Conservation (phyloP, 1,140 invertebrate species). For the Euwallacea similis region DNA sequence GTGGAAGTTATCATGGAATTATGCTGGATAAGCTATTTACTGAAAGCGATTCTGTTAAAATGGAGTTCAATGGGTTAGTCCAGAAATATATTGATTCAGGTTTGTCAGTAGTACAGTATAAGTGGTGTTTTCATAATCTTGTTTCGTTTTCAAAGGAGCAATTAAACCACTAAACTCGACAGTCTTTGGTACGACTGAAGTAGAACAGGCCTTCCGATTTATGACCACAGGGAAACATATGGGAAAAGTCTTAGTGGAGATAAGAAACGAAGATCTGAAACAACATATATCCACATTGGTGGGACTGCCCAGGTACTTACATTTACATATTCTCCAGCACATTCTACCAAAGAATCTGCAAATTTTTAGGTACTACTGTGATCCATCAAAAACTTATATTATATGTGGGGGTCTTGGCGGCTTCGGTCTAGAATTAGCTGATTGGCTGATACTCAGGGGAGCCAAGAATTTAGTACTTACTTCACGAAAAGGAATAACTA, state of each 20-base stretch:
- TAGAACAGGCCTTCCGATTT: constrained; percentile 69
- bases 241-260: constrained; percentile 78
- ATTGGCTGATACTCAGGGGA: constrained; percentile 84
- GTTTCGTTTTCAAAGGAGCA: constrained; percentile 72
- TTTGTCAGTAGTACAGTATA: constrained; percentile 12
- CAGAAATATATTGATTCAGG: constrained; percentile 59
- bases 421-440: constrained; percentile 85
- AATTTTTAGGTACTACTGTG: constrained; percentile 41
- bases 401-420: constrained; percentile 81
- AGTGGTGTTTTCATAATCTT: background rate
- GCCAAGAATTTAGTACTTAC: constrained; percentile 77
- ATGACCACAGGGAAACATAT: constrained; percentile 88
- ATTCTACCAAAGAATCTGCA: background rate
- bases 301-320: constrained; percentile 30
- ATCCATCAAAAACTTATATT: constrained; percentile 60
- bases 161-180: constrained; percentile 63
- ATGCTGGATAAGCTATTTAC: constrained; percentile 77
- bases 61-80: constrained; percentile 44
- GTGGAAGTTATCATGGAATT: constrained; percentile 86
- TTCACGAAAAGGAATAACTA: constrained; percentile 74
- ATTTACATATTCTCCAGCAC: background rate
- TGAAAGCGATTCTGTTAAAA: constrained; percentile 38
- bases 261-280: constrained; percentile 60
- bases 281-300: constrained; percentile 51
- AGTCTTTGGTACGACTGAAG: constrained; percentile 62